Base-by-base conservation (phyloP, 2,888 invertebrate species). In the Anthrax anthrax region DNA sequence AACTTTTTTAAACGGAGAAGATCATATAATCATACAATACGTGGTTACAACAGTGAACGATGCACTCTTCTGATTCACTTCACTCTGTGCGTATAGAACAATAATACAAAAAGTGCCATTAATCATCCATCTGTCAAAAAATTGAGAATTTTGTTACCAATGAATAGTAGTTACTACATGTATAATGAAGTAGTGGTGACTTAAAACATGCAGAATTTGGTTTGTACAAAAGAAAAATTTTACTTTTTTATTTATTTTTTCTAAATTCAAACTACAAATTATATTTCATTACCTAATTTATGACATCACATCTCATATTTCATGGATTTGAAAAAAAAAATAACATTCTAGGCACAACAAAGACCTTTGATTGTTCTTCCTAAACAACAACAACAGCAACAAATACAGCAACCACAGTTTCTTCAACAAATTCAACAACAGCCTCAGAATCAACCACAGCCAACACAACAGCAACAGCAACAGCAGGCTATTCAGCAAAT, bases 191-290 rank as follows among this genome's bases (percentile, higher is more conserved):
- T 10, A 16, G 36, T 34, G 19, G 16, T 23, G 36, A 16, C 17
- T 40, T 44, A 17, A 18, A 14, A n/a, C n/a, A 39, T 32, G 19
- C 10, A 17, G 18, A 36, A 40, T 19, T 32, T 16, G 44, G 44
- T 45, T 45, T 40, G 39, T 40, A n/a, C n/a, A n/a, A n/a, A n/a
- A 45, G 37, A 32, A 17, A 16, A 14, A 41, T 42, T 42, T 38
- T 27, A 17, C 5, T 23, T 23, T 16, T 12, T 23, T 43, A 37
- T 12, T n/a, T 10, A 16, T 23, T 16, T 43, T 42, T 9, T 19
- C n/a, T n/a, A n/a, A n/a, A n/a, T 16, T 9, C 19, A 37, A 36
- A 36, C 18, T 37, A 17, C 19, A 13, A 17, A 17, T 17, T 5
- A 39, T 18, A 17, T 18, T 39, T 16, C 13, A 17, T 39, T 17